phyloP scores from a whole-genome alignment of 2,888 invertebrate species.

The Cryptosula pallasiana region DNA sequence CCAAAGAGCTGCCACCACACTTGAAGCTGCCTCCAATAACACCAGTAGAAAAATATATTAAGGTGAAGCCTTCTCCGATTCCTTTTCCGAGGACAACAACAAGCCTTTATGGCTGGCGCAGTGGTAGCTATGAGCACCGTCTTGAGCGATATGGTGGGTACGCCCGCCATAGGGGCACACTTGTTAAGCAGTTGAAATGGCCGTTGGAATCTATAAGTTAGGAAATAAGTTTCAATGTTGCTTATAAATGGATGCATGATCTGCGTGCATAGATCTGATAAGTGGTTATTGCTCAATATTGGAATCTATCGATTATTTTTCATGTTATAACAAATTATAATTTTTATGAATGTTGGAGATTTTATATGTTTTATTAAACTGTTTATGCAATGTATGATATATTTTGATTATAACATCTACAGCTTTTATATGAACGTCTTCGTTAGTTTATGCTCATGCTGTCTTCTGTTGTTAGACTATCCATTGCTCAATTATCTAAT shows the following conservation, averaged over 20 bases:
- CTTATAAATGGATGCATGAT: no score
- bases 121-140: constrained; percentile 35
- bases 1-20: constrained; percentile 32
- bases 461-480: not conserved
- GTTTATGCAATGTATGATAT: no score
- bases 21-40: constrained; percentile 42
- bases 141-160: constrained; percentile 49
- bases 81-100: constrained; percentile 47
- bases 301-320: no score
- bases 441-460: not conserved
- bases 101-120: constrained; percentile 44
- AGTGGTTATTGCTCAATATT: no score
- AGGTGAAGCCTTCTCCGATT: constrained; percentile 43
- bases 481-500: not conserved
- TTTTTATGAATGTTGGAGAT: not conserved
- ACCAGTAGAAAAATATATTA: constrained; percentile 45
- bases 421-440: not conserved
- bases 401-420: no score
- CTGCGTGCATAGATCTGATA: no score
- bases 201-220: constrained; percentile 46
- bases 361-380: no score
- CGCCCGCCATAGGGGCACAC: constrained; percentile 45
- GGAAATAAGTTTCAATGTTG: no score
- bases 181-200: constrained; percentile 49
- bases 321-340: not conserved